phyloP scores from a whole-genome alignment of 2,113 vertebrate species.

The Misgurnus mizolepis region DNA sequence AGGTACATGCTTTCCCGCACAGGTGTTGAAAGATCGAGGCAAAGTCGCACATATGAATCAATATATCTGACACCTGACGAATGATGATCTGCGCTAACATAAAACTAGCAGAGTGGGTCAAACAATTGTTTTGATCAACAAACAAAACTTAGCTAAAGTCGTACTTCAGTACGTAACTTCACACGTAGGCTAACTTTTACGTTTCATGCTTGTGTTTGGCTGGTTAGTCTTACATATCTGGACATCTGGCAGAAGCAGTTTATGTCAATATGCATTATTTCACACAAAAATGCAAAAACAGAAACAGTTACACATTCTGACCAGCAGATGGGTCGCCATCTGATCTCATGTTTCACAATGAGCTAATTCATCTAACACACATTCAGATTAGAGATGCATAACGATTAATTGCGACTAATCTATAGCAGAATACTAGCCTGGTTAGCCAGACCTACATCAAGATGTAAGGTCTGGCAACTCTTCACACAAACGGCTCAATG shows the following conservation, averaged over 20 bases:
- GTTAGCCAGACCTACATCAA: no score
- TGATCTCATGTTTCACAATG: background rate
- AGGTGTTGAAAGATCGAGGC: conserved; percentile 19
- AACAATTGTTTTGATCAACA: background rate
- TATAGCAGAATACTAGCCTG: no score
- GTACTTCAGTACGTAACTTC: background rate
- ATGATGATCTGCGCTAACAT: background rate
- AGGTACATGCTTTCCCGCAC: background rate
- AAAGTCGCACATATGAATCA: background rate
- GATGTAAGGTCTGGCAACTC: no score
- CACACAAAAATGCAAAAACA: background rate
- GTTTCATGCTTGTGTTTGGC: background rate
- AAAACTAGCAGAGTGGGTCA: background rate
- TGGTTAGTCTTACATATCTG: background rate
- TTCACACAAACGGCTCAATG: no score
- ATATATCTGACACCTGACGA: background rate
- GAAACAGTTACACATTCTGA: conserved; percentile 19
- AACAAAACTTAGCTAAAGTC: background rate
- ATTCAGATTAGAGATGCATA: background rate
- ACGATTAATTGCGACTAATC: no score
- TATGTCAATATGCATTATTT: background rate
- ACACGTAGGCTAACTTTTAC: background rate
- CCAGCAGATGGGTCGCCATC: conserved; percentile 17
- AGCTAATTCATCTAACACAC: conserved; percentile 12
- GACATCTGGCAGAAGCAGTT: background rate